These are phyloP conservation scores for Neopelma chrysocephalum DNA, from an alignment of 2,797 vertebrate genomes.

Conservation along the genomic window DNA sequence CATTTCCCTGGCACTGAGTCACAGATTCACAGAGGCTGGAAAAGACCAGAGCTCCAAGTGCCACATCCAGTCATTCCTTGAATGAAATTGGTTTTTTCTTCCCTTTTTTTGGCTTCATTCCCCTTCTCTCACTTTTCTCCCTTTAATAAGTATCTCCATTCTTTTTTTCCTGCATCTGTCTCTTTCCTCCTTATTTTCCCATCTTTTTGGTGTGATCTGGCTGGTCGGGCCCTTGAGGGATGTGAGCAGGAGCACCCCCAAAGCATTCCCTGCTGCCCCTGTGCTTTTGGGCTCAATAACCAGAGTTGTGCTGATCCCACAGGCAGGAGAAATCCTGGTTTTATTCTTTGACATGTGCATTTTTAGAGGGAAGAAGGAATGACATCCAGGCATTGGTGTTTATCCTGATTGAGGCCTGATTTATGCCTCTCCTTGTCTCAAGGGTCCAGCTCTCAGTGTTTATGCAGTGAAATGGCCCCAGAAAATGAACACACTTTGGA, in stretches of 20 bases:
- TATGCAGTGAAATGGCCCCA: not conserved
- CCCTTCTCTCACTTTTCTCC: not conserved
- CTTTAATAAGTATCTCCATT: not conserved
- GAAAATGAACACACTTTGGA: not conserved
- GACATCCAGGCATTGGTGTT: not conserved
- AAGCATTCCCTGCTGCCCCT: not conserved
- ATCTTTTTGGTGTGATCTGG: not conserved
- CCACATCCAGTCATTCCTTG: not conserved
- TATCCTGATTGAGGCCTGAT: not conserved
- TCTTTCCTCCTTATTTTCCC: not conserved
- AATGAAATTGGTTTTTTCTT: fast-evolving
- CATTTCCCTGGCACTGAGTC: not conserved
- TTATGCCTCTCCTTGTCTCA: not conserved
- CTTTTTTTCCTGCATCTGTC: not conserved
- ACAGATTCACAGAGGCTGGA: not conserved
- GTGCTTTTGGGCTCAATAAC: not conserved
- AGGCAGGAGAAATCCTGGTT: not conserved
- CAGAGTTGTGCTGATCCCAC: not conserved
- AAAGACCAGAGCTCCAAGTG: not conserved
- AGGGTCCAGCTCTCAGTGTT: not conserved
- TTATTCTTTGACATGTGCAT: fast-evolving
- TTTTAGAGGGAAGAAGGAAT: not conserved
- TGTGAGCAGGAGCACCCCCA: not conserved
- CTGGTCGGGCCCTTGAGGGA: not conserved
- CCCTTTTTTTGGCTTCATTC: not conserved